phyloP scores from a whole-genome alignment of 2,113 vertebrate genomes.

The Aplodontia rufa region DNA sequence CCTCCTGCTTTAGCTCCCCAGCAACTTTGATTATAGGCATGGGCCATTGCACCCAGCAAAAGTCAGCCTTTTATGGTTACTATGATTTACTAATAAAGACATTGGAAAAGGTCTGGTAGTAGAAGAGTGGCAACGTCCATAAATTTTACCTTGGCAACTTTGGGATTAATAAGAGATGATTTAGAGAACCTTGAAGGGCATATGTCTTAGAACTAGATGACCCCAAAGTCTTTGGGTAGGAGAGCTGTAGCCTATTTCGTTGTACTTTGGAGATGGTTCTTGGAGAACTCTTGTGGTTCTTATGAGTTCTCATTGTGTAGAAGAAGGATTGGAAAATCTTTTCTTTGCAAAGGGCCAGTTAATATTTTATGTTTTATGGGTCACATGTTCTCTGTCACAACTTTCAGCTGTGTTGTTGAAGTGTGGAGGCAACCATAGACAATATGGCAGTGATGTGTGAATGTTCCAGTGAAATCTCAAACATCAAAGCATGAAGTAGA shows the following conservation, averaged over 20 bases:
- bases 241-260: not conserved
- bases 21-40: not conserved
- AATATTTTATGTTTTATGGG: conserved; percentile 35
- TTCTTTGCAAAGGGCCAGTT: not conserved
- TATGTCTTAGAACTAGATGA: not conserved
- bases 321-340: not conserved
- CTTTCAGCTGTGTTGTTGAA: not conserved
- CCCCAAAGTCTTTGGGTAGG: not conserved
- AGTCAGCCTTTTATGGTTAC: not conserved
- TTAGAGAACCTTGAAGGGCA: not conserved
- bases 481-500: not conserved
- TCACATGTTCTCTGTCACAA: not conserved
- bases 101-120: not conserved
- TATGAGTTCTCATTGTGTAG: not conserved
- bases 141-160: not conserved
- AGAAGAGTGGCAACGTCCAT: not conserved
- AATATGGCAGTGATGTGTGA: not conserved
- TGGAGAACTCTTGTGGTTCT: not conserved
- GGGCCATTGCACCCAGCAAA: not conserved
- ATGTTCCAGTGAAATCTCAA: not conserved
- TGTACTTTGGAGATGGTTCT: not conserved
- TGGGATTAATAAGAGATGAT: not conserved
- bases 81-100: not conserved
- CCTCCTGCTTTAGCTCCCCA: not conserved
- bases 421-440: not conserved